A percentile compares a stretch with the other conserved stretches of the same genome.
These are phyloP conservation scores for Drosophila parthenogenetica DNA, from an alignment of 2,888 invertebrate genomes.

Conservation along the genomic window DNA sequence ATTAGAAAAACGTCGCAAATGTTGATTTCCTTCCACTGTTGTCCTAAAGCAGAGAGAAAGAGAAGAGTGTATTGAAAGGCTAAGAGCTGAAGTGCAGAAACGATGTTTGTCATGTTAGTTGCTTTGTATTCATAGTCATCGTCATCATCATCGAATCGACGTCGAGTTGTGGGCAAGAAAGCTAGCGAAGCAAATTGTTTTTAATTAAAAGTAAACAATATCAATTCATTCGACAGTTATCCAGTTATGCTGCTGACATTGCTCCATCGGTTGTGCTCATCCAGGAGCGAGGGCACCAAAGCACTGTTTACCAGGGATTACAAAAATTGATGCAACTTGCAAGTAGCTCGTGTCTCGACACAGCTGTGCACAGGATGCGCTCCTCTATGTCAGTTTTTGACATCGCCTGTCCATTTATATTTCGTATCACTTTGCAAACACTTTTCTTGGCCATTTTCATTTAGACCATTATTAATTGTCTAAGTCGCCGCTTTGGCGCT, in stretches of 20 bases:
- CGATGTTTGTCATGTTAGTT: conserved; percentile 21
- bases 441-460: conserved; percentile 47
- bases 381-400: conserved; percentile 30
- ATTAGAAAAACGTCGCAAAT: conserved; percentile 48
- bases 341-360: conserved; percentile 1
- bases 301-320: conserved; percentile 68
- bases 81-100: conserved; percentile 18
- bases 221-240: conserved; percentile 81
- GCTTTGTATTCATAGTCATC: conserved; percentile 22
- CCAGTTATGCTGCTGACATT: conserved; percentile 74
- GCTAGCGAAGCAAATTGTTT: conserved; percentile 80
- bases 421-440: conserved; percentile 47
- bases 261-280: conserved; percentile 28
- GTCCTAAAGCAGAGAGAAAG: conserved; percentile 1
- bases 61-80: not conserved
- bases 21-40: conserved; percentile 11
- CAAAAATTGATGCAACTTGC: conserved; percentile 34
- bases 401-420: conserved; percentile 57
- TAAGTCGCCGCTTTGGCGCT: conserved; percentile 27
- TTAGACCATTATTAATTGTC: conserved; percentile 70
- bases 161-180: conserved; percentile 59
- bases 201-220: conserved; percentile 81
- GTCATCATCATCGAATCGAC: conserved; percentile 12
- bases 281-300: conserved; percentile 29
- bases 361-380: conserved; percentile 10